Conservation (phyloP, 2,113 vertebrate genomes). For the Oreocharis arfaki region DNA sequence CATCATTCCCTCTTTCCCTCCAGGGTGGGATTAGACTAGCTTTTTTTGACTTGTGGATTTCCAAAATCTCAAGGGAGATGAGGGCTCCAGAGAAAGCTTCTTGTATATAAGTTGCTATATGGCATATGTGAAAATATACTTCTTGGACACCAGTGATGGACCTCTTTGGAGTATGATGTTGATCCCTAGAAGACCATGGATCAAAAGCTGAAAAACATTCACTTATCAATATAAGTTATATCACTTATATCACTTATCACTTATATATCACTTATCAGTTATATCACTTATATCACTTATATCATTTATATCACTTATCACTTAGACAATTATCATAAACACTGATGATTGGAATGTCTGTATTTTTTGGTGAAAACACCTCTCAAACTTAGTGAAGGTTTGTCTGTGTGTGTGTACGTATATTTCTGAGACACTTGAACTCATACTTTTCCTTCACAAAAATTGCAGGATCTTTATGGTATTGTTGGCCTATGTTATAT, state of each 20-base stretch:
- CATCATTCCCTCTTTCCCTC: constrained; percentile 9
- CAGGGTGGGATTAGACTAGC: background rate
- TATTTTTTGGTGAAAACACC: constrained; percentile 3
- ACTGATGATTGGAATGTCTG: background rate
- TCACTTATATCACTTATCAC: too few relatives aligned
- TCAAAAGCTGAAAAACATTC: background rate
- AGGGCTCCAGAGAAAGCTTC: background rate
- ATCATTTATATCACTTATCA: too few relatives aligned
- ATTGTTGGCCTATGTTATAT: background rate
- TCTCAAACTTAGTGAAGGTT: background rate
- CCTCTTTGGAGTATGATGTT: background rate
- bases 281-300: too few relatives aligned
- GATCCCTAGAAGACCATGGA: background rate
- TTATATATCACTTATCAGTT: too few relatives aligned
- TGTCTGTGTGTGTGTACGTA: background rate
- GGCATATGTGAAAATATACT: background rate
- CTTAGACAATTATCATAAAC: background rate
- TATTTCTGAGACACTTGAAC: background rate
- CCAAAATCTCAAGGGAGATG: background rate
- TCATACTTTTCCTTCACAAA: background rate
- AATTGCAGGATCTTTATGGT: background rate
- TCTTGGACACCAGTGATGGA: background rate
- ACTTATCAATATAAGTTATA: too few relatives aligned
- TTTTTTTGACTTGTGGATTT: background rate
- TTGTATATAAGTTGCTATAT: background rate